A percentile compares a stretch with the other conserved stretches of the same genome.
Evolutionary conservation across 1,140 invertebrate genomes (phyloP).

Genomic region (Pinna nobilis): DNA sequence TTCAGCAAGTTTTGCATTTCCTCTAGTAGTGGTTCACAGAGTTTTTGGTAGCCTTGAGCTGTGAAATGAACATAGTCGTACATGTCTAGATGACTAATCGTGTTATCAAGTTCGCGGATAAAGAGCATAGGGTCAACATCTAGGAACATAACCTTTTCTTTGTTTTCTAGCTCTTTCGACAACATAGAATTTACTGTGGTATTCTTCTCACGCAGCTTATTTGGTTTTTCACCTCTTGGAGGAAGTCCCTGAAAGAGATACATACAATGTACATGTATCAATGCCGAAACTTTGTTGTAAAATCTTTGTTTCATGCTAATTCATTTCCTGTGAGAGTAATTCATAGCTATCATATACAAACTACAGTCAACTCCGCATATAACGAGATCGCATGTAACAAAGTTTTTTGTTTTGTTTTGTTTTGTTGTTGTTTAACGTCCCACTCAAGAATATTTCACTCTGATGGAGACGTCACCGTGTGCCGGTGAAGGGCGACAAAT

Average conservation of each 20-base stretch:
- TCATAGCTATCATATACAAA: too few species aligned
- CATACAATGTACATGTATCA: too few species aligned
- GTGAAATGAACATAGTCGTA: slow-evolving; percentile 91
- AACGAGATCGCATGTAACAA: too few species aligned
- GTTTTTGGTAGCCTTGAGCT: slow-evolving; percentile 86
- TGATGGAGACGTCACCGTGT: too few species aligned
- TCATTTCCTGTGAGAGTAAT: too few species aligned
- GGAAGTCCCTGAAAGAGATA: slow-evolving; percentile 83
- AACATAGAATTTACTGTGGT: slow-evolving; percentile 84
- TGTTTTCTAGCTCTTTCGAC: slow-evolving; percentile 78
- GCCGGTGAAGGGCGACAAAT: too few species aligned
- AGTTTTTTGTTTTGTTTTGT: neutral
- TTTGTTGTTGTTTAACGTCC: too few species aligned
- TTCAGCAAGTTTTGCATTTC: slow-evolving; percentile 70
- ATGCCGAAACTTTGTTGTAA: too few species aligned
- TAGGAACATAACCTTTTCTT: slow-evolving; percentile 79
- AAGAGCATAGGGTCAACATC: slow-evolving; percentile 83
- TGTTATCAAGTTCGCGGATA: slow-evolving; percentile 82
- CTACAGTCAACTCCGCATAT: too few species aligned
- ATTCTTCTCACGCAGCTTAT: slow-evolving; percentile 85
- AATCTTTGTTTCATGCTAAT: too few species aligned
- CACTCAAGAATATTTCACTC: too few species aligned
- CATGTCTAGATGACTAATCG: slow-evolving; percentile 90
- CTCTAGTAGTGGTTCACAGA: slow-evolving; percentile 71
- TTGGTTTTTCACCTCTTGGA: slow-evolving; percentile 88